Evolutionary conservation across 2,797 vertebrate species (phyloP).

Genomic region (Vespertilio murinus): DNA sequence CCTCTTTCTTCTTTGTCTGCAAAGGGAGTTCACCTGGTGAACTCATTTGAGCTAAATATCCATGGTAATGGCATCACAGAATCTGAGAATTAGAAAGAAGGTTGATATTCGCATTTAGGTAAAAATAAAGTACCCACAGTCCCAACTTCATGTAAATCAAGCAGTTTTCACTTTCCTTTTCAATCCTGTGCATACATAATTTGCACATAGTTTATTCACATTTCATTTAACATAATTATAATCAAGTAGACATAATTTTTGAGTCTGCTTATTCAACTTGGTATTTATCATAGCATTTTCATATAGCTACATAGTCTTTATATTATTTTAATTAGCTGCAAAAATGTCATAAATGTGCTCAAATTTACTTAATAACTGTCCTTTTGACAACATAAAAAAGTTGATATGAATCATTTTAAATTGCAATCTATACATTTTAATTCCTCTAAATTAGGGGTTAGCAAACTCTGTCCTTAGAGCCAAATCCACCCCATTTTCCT

Average conservation of each 20-base stretch:
- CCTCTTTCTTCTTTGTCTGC: constrained; percentile 1
- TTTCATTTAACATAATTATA: constrained; percentile 69
- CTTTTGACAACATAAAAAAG: constrained; percentile 68
- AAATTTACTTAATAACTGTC: constrained; percentile 65
- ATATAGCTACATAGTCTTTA: constrained; percentile 62
- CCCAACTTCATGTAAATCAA: constrained; percentile 64
- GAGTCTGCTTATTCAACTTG: constrained; percentile 64
- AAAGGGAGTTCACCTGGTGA: background rate
- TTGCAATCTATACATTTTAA: constrained; percentile 52
- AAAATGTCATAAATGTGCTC: constrained; percentile 61
- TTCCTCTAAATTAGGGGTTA: constrained; percentile 48
- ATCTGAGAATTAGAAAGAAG: constrained; percentile 49
- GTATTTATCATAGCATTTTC: constrained; percentile 63
- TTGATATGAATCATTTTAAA: constrained; percentile 65
- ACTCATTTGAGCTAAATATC: constrained; percentile 14
- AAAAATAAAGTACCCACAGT: constrained; percentile 68
- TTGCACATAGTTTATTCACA: constrained; percentile 68
- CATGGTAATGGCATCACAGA: background rate
- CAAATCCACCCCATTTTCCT: constrained; percentile 25
- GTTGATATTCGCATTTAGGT: constrained; percentile 13
- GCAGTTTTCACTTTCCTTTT: constrained; percentile 69
- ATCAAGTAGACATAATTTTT: constrained; percentile 67
- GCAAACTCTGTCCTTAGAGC: constrained; percentile 20
- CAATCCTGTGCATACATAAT: constrained; percentile 68
- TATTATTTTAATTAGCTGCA: constrained; percentile 60